A percentile compares a stretch with the other conserved stretches of the same genome.
Conservation (phyloP, 2,113 vertebrate species). For the Hydrochoerus hydrochaeris region DNA sequence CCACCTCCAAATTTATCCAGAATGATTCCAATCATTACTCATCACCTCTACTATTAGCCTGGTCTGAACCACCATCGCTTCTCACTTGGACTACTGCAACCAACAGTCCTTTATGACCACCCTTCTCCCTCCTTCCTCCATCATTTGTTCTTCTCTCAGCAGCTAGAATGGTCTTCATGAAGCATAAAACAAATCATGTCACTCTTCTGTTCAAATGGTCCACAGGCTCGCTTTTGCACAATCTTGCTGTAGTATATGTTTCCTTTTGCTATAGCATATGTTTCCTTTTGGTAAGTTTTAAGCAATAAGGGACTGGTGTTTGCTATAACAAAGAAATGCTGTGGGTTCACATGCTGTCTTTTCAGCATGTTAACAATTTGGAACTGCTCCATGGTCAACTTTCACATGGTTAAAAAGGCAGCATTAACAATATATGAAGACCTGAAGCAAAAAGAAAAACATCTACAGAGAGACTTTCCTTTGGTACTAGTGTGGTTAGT, state of each 20-base stretch:
- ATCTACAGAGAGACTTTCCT: neutral
- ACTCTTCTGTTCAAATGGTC: neutral
- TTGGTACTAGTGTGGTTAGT: neutral
- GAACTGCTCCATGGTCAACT: neutral
- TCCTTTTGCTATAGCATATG: neutral
- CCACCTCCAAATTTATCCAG: neutral
- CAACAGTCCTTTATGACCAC: neutral
- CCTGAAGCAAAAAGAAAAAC: neutral
- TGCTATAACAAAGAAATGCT: neutral
- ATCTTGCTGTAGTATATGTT: too few species aligned
- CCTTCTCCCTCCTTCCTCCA: neutral
- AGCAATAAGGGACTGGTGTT: neutral
- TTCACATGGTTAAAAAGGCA: neutral
- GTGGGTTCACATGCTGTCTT: neutral
- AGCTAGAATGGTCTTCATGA: neutral
- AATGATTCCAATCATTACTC: neutral
- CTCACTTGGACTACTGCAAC: neutral
- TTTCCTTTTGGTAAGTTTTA: neutral
- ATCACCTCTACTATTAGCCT: neutral
- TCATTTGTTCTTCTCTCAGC: neutral
- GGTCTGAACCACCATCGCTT: neutral
- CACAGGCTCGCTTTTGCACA: constrained; percentile 9
- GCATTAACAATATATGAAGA: neutral
- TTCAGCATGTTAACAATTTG: neutral
- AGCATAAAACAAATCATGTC: neutral